These are phyloP conservation scores for Cygnus olor DNA, from an alignment of 2,797 vertebrate genomes.

Conservation along the genomic window DNA sequence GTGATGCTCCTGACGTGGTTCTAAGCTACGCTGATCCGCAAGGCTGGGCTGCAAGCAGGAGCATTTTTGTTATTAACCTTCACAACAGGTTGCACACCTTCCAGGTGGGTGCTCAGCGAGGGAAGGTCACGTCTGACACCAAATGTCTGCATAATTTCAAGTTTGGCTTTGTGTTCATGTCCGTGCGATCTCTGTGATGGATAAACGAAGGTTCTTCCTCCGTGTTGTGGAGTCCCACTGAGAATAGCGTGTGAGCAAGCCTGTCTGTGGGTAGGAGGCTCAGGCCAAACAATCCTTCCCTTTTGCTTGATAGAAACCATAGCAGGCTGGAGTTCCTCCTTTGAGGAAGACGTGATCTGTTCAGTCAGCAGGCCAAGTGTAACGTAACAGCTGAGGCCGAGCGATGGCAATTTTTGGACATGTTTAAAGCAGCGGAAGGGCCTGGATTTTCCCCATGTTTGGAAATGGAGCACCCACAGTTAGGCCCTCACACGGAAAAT, in stretches of 20 bases:
- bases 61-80: neutral
- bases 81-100: accelerated
- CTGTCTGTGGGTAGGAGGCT: neutral
- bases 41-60: neutral
- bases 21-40: neutral
- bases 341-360: neutral
- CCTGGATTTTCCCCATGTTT: neutral
- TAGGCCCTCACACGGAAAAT: neutral
- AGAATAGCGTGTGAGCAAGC: neutral
- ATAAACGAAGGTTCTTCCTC: neutral
- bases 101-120: neutral
- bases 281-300: neutral
- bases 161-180: accelerated
- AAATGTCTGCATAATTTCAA: neutral
- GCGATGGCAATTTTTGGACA: too few relatives aligned
- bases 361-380: neutral
- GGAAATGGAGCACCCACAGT: neutral
- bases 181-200: neutral
- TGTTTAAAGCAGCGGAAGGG: accelerated
- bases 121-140: accelerated
- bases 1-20: accelerated
- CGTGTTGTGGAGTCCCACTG: neutral
- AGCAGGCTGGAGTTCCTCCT: conserved; percentile 16
- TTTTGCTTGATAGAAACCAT: conserved; percentile 16
- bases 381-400: neutral